phyloP scores from a whole-genome alignment of 2,797 vertebrate species.

The Gadopsis bispinosus region DNA sequence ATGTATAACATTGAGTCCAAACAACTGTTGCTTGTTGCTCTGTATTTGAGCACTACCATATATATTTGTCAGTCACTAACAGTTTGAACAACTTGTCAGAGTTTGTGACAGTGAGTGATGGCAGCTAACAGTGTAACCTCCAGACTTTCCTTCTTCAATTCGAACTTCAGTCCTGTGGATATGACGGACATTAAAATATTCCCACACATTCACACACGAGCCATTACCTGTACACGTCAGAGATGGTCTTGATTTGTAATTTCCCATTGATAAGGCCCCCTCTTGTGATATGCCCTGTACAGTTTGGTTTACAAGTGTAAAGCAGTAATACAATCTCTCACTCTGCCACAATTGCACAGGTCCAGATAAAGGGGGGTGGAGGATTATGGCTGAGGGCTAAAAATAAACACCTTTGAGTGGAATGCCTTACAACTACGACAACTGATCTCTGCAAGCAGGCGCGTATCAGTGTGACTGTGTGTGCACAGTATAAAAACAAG shows the following conservation, averaged over 20 bases:
- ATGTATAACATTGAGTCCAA: not conserved
- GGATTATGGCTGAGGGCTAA: conserved; percentile 89
- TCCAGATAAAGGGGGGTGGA: conserved; percentile 81
- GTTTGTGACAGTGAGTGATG: not conserved
- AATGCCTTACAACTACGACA: conserved; percentile 90
- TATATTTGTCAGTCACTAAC: not conserved
- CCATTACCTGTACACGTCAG: conserved; percentile 96
- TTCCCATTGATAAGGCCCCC: conserved; percentile 88
- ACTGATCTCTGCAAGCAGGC: conserved; percentile 67
- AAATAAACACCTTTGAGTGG: conserved; percentile 90
- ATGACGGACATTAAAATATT: not conserved
- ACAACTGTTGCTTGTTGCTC: not conserved
- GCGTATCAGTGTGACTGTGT: conserved; percentile 20
- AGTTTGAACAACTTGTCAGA: not conserved
- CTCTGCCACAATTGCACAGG: conserved; percentile 77
- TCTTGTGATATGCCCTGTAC: conserved; percentile 51
- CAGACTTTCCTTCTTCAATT: not conserved
- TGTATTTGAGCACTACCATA: not conserved
- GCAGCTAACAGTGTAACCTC: conserved; percentile 3
- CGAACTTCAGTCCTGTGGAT: not conserved
- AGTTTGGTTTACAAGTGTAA: conserved; percentile 65
- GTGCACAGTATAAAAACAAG: conserved; percentile 14
- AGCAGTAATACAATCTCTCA: conserved; percentile 79
- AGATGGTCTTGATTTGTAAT: conserved; percentile 97
- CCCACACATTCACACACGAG: conserved; percentile 10